Percentiles rank a stretch among this genome's conserved stretches.
Evolutionary conservation across 1,140 invertebrate species (phyloP).

Genomic region (Medauroidea extradentata): DNA sequence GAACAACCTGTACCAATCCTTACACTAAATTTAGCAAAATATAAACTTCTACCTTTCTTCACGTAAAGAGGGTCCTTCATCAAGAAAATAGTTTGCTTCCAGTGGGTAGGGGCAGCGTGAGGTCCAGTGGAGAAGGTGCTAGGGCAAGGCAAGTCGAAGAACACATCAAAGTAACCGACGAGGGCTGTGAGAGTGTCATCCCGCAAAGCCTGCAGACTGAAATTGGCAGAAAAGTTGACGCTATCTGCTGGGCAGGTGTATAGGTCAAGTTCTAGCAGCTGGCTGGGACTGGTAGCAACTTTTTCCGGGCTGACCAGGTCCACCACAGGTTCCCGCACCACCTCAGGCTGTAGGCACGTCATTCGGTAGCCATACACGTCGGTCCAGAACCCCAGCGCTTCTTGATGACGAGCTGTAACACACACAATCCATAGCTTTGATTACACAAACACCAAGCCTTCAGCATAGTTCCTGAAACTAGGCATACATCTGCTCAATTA

Average conservation of each 20-base stretch:
- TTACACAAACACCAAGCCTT: too few species aligned
- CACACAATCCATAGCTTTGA: too few species aligned
- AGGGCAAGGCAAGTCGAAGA: slow-evolving; percentile 68
- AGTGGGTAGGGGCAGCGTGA: slow-evolving; percentile 76
- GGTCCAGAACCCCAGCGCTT: slow-evolving; percentile 84
- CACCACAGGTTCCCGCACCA: slow-evolving; percentile 83
- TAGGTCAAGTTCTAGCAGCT: slow-evolving; percentile 71
- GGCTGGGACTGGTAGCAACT: slow-evolving; percentile 66
- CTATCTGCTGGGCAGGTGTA: slow-evolving; percentile 76
- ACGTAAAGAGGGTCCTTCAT: slow-evolving; percentile 68
- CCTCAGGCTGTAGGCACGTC: slow-evolving; percentile 86
- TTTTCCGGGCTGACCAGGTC: slow-evolving; percentile 73
- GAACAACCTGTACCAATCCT: not conserved
- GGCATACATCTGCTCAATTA: too few species aligned
- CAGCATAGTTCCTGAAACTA: too few species aligned
- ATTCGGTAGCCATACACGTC: slow-evolving; percentile 97
- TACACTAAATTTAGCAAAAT: too few species aligned
- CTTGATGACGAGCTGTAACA: slow-evolving; percentile 62
- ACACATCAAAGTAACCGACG: slow-evolving; percentile 91
- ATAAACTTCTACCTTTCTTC: slow-evolving; percentile 70
- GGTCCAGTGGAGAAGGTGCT: slow-evolving; percentile 73
- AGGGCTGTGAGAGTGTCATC: slow-evolving; percentile 80
- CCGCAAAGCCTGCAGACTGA: slow-evolving; percentile 63
- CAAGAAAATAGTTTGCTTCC: slow-evolving; percentile 97
- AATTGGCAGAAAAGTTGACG: slow-evolving; percentile 74